Base-by-base conservation (phyloP, 2,888 invertebrate species). In the Brassicogethes aeneus region DNA sequence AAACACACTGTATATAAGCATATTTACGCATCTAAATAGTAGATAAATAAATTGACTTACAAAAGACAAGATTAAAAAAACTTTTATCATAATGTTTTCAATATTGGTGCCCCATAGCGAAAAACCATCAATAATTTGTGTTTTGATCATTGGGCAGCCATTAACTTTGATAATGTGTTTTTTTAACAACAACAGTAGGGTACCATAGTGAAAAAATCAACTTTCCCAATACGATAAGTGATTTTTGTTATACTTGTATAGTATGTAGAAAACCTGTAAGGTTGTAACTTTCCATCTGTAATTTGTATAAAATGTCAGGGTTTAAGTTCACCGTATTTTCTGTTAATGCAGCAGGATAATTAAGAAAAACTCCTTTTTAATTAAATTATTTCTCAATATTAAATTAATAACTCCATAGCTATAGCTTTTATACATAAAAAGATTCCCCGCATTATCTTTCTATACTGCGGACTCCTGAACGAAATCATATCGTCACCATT, bases 261-360 rank as follows among this genome's bases (percentile, higher is more conserved):
- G n/a, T n/a, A n/a, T n/a, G n/a, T 45, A 23, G 38, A 45, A 37
- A 40, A 17, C 30, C 43, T 31, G 16, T 56, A 55, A 58, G 59
- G 60, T 55, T 57, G 57, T 57, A 56, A 60, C 59, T 60, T 60
- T 60, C 57, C 58, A 60, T 59, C 58, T 57, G 56, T 53, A 48
- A 55, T 52, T 59, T 58, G 50, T 53, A 41, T 40, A 52, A 63
- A 62, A 64, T 64, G 63, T 64, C 64, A 64, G 52, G 62, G 63
- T 52, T 59, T 61, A 56, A 62, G 62, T 62, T 60, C 59, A 61
- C 41, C 50, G 48, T 48, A 45, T 48, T 52, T 50, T 7, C n/a
- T n/a, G 23, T 23, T 23, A 10, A 23, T 41, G 17, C 40, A 16
- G 13, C 29, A 34, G 34, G 34, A 37, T 30, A n/a, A n/a, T n/a